Percentiles rank a stretch among this genome's conserved stretches.
phyloP scores from a whole-genome alignment of 2,113 vertebrate species.

The Leiothrix lutea region DNA sequence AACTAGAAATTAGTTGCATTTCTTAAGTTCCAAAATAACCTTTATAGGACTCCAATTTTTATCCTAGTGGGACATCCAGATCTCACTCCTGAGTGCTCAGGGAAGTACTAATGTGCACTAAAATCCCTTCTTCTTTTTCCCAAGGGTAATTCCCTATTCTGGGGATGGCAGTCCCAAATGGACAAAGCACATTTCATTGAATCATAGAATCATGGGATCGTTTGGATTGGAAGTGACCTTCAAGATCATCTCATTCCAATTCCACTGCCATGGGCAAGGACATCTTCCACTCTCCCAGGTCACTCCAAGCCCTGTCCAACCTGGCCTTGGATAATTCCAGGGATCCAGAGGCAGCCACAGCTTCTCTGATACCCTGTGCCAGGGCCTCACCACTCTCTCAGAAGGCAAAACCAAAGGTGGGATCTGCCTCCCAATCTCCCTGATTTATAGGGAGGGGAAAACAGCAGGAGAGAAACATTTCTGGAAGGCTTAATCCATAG shows the following conservation, averaged over 20 bases:
- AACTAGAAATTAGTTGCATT: background rate
- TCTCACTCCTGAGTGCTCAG: background rate
- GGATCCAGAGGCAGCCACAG: background rate
- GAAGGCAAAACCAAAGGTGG: background rate
- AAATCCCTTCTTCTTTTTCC: background rate
- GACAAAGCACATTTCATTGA: background rate
- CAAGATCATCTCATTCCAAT: background rate
- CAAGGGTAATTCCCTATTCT: background rate
- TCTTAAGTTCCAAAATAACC: background rate
- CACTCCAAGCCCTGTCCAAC: rapidly evolving
- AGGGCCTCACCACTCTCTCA: background rate
- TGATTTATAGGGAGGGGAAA: background rate
- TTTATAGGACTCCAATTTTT: background rate
- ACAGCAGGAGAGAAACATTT: background rate
- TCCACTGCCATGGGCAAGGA: background rate
- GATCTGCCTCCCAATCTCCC: background rate
- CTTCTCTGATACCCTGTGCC: background rate
- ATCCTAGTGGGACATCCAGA: background rate
- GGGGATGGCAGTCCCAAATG: rapidly evolving
- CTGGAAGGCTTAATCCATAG: constrained; percentile 41
- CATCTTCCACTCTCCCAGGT: background rate
- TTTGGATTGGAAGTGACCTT: background rate
- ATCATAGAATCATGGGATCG: rapidly evolving
- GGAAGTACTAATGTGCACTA: background rate
- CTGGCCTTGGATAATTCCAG: background rate